phyloP scores from a whole-genome alignment of 2,797 vertebrate species.

The Argentina silus region DNA sequence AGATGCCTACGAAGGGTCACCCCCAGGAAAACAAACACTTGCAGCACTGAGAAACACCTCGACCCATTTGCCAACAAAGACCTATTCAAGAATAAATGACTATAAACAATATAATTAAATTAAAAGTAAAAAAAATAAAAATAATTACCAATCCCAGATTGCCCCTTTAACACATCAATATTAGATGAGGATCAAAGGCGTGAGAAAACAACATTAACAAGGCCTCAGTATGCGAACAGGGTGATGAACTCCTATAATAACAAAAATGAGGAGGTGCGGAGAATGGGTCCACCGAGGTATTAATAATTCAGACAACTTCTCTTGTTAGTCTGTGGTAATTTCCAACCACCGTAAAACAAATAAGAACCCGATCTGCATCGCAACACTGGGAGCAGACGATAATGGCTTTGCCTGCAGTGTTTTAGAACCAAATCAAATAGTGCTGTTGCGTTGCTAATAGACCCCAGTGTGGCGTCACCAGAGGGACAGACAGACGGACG shows the following conservation, averaged over 20 bases:
- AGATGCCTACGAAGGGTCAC: neutral
- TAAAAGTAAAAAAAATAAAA: too few species aligned
- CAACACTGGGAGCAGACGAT: conserved; percentile 6
- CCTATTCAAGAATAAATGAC: too few species aligned
- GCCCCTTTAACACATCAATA: conserved; percentile 5
- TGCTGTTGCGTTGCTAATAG: neutral
- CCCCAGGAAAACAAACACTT: neutral
- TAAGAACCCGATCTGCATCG: neutral
- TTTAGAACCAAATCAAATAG: neutral
- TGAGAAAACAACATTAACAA: neutral
- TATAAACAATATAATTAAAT: too few species aligned
- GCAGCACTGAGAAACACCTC: too few species aligned
- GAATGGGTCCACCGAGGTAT: conserved; percentile 12
- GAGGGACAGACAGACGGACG: too few species aligned
- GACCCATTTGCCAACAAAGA: too few species aligned
- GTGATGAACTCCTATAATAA: conserved; percentile 14
- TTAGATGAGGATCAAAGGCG: neutral
- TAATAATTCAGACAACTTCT: conserved; percentile 15
- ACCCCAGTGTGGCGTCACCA: too few species aligned
- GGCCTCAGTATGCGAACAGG: neutral
- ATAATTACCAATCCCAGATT: too few species aligned
- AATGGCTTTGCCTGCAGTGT: conserved; percentile 12
- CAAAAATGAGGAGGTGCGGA: neutral
- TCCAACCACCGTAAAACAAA: conserved; percentile 18
- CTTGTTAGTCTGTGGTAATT: conserved; percentile 8